Percentiles rank a stretch among this genome's conserved stretches.
These are phyloP conservation scores for Scomber japonicus DNA, from an alignment of 2,113 vertebrate species.

Conservation along the genomic window DNA sequence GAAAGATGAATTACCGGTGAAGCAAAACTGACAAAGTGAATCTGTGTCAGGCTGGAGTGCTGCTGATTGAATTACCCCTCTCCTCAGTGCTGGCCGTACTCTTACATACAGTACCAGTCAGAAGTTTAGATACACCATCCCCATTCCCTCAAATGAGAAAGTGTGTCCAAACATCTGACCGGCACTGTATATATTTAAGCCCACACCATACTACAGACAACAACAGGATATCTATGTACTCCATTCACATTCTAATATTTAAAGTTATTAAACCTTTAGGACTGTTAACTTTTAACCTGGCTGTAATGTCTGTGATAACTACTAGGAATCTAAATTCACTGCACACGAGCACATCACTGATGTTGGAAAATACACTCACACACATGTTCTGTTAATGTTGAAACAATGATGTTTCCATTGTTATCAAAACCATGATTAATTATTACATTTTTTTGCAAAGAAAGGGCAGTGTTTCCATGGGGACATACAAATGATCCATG, in stretches of 20 bases:
- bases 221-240: constrained; percentile 54
- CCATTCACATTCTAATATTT: constrained; percentile 56
- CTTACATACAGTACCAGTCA: constrained; percentile 41
- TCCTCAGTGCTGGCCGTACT: constrained; percentile 63
- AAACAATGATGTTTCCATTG: constrained; percentile 69
- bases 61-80: constrained; percentile 80
- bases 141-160: too few relatives aligned
- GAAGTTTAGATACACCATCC: too few relatives aligned
- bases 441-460: constrained; percentile 81
- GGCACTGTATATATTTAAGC: constrained; percentile 48
- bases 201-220: constrained; percentile 41
- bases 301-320: constrained; percentile 29
- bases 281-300: constrained; percentile 25
- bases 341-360: background rate
- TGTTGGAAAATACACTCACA: constrained; percentile 8
- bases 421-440: constrained; percentile 81
- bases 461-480: constrained; percentile 75
- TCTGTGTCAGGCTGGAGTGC: constrained; percentile 77
- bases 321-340: constrained; percentile 17
- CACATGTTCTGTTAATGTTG: constrained; percentile 50
- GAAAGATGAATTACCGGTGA: constrained; percentile 81
- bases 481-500: constrained; percentile 71
- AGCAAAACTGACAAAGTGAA: constrained; percentile 80
- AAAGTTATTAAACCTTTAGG: constrained; percentile 36
- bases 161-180: too few relatives aligned